Conservation (phyloP, 2,797 vertebrate species). For the Vireo griseus region DNA sequence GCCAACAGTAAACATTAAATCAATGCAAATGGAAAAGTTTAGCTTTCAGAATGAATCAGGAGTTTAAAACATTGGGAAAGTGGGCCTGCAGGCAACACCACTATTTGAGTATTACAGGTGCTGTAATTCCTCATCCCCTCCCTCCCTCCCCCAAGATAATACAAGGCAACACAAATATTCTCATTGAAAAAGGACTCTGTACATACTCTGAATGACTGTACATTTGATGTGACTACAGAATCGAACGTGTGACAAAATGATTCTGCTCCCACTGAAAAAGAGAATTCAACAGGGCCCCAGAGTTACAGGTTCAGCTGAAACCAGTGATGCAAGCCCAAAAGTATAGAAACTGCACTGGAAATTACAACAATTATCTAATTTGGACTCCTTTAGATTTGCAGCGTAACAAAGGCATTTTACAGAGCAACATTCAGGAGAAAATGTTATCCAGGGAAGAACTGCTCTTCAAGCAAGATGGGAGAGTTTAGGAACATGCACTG, state of each 20-base stretch:
- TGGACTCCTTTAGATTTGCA: constrained; percentile 41
- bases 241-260: background rate
- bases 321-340: constrained; percentile 18
- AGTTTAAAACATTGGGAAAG: background rate
- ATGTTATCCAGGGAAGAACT: constrained; percentile 13
- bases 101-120: background rate
- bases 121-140: background rate
- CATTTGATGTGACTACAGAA: background rate
- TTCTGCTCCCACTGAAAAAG: constrained; percentile 38
- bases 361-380: background rate
- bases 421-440: constrained; percentile 46
- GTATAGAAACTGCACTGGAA: constrained; percentile 16
- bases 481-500: background rate
- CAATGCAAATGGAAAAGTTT: background rate
- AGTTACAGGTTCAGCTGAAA: constrained; percentile 32
- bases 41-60: background rate
- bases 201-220: constrained; percentile 32
- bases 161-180: constrained; percentile 49
- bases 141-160: background rate
- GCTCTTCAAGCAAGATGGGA: constrained; percentile 14
- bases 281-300: background rate
- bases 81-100: background rate
- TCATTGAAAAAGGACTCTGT: background rate
- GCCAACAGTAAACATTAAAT: background rate
- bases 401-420: constrained; percentile 60